Conservation (phyloP, 2,888 invertebrate species). For the Ormyrus rosae region DNA sequence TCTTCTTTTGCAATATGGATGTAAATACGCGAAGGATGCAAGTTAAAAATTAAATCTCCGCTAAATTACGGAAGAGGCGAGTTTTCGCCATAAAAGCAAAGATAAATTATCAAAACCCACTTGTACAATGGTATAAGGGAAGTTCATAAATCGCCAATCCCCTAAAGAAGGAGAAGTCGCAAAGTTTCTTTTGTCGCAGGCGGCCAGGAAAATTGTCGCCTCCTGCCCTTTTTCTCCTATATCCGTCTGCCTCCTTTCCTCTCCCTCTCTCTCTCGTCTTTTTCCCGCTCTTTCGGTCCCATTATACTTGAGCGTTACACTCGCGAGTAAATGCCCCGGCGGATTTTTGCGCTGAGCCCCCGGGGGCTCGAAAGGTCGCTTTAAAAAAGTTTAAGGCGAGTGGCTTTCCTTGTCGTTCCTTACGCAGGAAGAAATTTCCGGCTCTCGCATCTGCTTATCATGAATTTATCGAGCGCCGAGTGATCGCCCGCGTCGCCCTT, state of each 20-base stretch:
- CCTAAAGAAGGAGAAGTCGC: slow-evolving; percentile 40
- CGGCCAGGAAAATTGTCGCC: slow-evolving; percentile 21
- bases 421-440: slow-evolving; percentile 9
- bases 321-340: slow-evolving; percentile 3
- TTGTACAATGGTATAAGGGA: slow-evolving; percentile 3
- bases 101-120: slow-evolving; percentile 34
- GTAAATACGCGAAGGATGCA: background rate
- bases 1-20: background rate
- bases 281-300: background rate
- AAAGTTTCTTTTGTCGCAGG: slow-evolving; percentile 32
- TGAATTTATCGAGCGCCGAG: slow-evolving; percentile 6
- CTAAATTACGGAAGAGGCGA: background rate
- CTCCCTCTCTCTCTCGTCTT: background rate
- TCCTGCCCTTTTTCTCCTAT: background rate
- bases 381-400: slow-evolving; percentile 50
- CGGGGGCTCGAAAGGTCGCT: background rate
- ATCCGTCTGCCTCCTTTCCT: background rate
- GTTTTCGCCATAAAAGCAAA: slow-evolving; percentile 19
- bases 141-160: slow-evolving; percentile 39
- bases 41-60: slow-evolving; percentile 18
- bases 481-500: background rate
- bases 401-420: slow-evolving; percentile 52
- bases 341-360: slow-evolving; percentile 29
- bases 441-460: slow-evolving; percentile 7
- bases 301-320: background rate